Base-by-base conservation (phyloP, 2,113 vertebrate genomes). In the Typhlomys cinereus region DNA sequence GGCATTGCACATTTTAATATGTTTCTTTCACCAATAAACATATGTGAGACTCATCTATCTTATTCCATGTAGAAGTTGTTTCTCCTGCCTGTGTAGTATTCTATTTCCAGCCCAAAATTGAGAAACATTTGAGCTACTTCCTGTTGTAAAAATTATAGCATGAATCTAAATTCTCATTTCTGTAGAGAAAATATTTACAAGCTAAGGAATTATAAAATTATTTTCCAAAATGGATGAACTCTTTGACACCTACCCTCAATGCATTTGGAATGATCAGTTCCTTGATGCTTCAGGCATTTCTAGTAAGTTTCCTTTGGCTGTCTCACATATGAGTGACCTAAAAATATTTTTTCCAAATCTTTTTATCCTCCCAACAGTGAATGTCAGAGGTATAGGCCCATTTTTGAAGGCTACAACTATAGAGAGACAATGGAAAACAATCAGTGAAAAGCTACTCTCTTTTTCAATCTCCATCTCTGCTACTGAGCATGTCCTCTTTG, bases 311-410 rank as follows among this genome's bases (percentile, higher is more conserved):
- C 21, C 14, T 31, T 1, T 71, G 50, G 29, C 41, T 46, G 52
- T 31, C 4, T 69, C n/a, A 85, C 14, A 80, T 20, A 69, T 75
- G 82, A 54, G 29, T 76, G 31, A 92, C 70, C 88, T 92, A 31
- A 85, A 94, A 84, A 61, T 34, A 80, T 54, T 39, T 85, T 75
- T 29, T 66, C 8, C 9, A 67, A 5, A 8, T 62, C 46, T 90
- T 83, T 85, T 83, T 20, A 75, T 62, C 71, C 39, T 85, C 73
- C 57, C 84, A 80, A 57, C 1, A 74, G n/a, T 81, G 34, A 94
- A 91, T 82, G 64, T 80, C 46, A 31, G n/a, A n/a, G 14, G 4
- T 62, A 29, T 2, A 25, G 3, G 2, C 10, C 8, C 18, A 57
- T 4, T 80, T 74, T 87, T 75, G 39, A 94, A 85, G 46, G 3